Conservation (phyloP, 1,140 invertebrate genomes). For the Latrodectus geometricus region DNA sequence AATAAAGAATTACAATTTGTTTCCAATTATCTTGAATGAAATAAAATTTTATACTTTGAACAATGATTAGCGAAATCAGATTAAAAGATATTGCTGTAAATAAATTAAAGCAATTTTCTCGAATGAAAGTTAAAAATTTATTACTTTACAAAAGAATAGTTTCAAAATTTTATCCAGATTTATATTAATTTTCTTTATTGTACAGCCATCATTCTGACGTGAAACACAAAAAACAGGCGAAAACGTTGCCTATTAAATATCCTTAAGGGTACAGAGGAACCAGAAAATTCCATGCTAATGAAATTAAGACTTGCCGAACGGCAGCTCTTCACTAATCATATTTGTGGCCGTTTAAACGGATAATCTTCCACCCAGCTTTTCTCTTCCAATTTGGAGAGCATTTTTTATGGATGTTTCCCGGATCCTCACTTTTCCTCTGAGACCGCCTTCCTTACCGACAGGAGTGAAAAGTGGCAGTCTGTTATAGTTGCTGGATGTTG, state of each 20-base stretch:
- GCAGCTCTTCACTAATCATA: conserved; percentile 19
- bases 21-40: too few relatives aligned
- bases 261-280: not conserved
- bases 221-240: not conserved
- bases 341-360: conserved; percentile 48
- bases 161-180: too few relatives aligned
- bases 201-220: not conserved
- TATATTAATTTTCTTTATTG: too few relatives aligned
- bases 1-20: too few relatives aligned
- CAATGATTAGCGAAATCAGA: too few relatives aligned
- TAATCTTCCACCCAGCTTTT: conserved; percentile 28
- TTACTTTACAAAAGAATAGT: too few relatives aligned
- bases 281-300: conserved; percentile 17
- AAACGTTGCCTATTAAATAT: not conserved
- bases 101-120: too few relatives aligned
- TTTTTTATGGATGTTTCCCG: not conserved
- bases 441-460: not conserved
- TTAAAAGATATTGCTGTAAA: too few relatives aligned
- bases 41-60: too few relatives aligned
- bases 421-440: not conserved
- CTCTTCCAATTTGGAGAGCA: conserved; percentile 32
- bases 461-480: not conserved
- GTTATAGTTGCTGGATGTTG: not conserved
- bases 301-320: conserved; percentile 17
- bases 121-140: too few relatives aligned